Evolutionary conservation across 2,113 vertebrate genomes (phyloP).

Genomic region (Seriola quinqueradiata): DNA sequence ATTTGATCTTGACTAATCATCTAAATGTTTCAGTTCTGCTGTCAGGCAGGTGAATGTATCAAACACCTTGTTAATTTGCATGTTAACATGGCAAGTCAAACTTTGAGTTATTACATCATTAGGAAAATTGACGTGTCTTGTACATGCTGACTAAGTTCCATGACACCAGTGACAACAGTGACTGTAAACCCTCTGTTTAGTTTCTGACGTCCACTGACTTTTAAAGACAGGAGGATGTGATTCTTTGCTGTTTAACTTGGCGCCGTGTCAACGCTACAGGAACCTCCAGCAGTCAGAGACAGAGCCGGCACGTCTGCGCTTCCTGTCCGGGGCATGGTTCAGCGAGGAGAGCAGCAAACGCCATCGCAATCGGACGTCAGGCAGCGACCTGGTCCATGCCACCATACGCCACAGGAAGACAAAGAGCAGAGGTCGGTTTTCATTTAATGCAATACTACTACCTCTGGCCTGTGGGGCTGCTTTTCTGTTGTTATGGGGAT

Average conservation of each 20-base stretch:
- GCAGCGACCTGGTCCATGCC: constrained; percentile 89
- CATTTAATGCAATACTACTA: not conserved
- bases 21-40: not conserved
- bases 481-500: constrained; percentile 23
- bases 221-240: not conserved
- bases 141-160: not conserved
- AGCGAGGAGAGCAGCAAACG: constrained; percentile 86
- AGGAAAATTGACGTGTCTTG: not conserved
- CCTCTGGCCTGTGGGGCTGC: not conserved
- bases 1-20: not conserved
- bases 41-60: not conserved
- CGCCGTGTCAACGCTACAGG: constrained; percentile 75
- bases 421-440: constrained; percentile 84
- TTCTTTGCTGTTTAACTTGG: constrained; percentile 28
- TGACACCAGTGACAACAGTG: not conserved
- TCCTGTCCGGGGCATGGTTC: constrained; percentile 93
- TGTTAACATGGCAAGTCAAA: not conserved
- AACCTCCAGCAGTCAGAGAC: constrained; percentile 85
- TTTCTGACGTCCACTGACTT: not conserved
- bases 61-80: not conserved
- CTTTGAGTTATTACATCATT: not conserved
- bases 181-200: constrained; percentile 7
- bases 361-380: constrained; percentile 80
- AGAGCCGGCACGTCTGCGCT: constrained; percentile 85
- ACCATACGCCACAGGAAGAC: constrained; percentile 90